Conservation (phyloP, 2,797 vertebrate species). For the Geotrypetes seraphini region DNA sequence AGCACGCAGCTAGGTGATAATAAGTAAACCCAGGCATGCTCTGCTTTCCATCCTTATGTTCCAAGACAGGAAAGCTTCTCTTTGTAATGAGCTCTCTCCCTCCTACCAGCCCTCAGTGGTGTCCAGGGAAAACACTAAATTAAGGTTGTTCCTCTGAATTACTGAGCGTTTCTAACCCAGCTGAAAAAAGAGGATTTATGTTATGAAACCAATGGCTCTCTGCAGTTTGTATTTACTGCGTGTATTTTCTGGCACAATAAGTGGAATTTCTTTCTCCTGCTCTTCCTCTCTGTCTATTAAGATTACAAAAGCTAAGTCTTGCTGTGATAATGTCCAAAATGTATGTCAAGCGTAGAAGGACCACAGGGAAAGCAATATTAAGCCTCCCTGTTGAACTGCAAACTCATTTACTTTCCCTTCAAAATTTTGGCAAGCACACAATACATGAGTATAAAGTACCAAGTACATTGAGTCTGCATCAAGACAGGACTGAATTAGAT, state of each 20-base stretch:
- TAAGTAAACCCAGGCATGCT: slow-evolving; percentile 11
- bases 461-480: too few species aligned
- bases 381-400: too few species aligned
- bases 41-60: slow-evolving; percentile 3
- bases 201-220: slow-evolving; percentile 22
- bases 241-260: slow-evolving; percentile 20
- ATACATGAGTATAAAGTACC: too few species aligned
- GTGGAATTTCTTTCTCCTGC: slow-evolving; percentile 24
- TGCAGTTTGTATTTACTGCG: slow-evolving; percentile 17
- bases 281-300: slow-evolving; percentile 23
- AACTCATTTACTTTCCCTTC: too few species aligned
- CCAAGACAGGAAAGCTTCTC: slow-evolving; percentile 6
- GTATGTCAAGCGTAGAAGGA: slow-evolving; percentile 23
- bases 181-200: slow-evolving; percentile 35
- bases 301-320: slow-evolving; percentile 41
- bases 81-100: slow-evolving; percentile 27
- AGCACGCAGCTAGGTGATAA: slow-evolving; percentile 1
- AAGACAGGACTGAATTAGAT: too few species aligned
- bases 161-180: slow-evolving; percentile 27
- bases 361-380: too few species aligned
- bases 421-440: too few species aligned
- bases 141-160: slow-evolving; percentile 38
- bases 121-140: slow-evolving; percentile 37
- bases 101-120: slow-evolving; percentile 18
- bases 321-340: slow-evolving; percentile 17